Evolutionary conservation across 2,888 invertebrate genomes (phyloP), one percentile per base, ranked within the genome.

Genomic region (Nematopogon swammerdamellus): DNA sequence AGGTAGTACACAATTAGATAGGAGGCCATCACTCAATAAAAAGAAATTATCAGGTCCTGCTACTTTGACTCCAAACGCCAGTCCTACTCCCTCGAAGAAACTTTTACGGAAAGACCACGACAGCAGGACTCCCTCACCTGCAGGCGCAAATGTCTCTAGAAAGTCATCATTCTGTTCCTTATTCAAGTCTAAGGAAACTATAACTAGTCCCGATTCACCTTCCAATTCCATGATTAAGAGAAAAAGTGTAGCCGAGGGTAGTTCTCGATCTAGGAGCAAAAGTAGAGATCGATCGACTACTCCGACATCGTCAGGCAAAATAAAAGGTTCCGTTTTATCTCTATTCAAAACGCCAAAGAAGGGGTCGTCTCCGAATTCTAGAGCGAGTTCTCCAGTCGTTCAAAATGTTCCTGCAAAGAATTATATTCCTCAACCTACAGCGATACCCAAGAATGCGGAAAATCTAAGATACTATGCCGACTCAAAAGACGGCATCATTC

Each of bases 91-190:
- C 1, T 60, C 64, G 10, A 63, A 70, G 44, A 69, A 73, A 49
- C 55, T 57, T 1, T 46, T 58, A 16, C 47, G 60, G 14, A 60
- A 62, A 45, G 64, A 65, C 45, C 50, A 55, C 3, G 65, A 61
- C 25, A 73, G 73, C 53, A 68, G 83, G 20, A 82, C 84, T 1
- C 91, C 91, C 1, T 91, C 92, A 1, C 91, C 91, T 1, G 80
- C 83, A 1, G 83, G 83, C 1, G 72, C 72, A 0, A 81, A 83
- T 0, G 80, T 85, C 0, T 91, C 91, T 0, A 81, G 92, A 42
- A 90, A 91, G 65, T 91, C 89, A 58, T 92, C 91, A 29, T 91
- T 92, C 62, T 87, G 89, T 51, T 91, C 91, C 3, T 68, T 92
- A 44, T 92, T 92, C 62, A 86, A 88, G 65, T 86, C 89, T 55